Evolutionary conservation across 2,113 vertebrate species (phyloP).

Genomic region (Cyphomyrus plagiostoma): DNA sequence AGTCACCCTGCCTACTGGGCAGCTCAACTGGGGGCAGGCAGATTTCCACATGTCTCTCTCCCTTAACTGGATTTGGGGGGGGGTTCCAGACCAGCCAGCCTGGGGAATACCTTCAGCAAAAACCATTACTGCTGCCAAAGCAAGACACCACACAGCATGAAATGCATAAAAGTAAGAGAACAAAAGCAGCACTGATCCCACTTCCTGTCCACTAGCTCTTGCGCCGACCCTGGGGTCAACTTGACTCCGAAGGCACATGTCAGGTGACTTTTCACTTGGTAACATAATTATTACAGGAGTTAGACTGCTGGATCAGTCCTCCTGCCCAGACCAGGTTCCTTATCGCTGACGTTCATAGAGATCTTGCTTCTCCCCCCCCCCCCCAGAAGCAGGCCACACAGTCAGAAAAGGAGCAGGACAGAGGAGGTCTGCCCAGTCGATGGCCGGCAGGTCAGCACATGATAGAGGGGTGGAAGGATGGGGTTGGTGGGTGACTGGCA

Average conservation of each 20-base stretch:
- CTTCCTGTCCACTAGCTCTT: background rate
- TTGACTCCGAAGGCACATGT: too few species aligned
- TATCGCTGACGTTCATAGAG: background rate
- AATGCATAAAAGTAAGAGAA: background rate
- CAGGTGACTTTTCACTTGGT: too few species aligned
- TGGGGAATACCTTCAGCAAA: background rate
- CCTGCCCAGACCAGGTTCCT: background rate
- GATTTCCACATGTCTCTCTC: background rate
- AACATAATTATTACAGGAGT: too few species aligned
- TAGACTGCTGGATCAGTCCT: background rate
- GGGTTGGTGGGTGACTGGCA: background rate
- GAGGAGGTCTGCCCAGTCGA: background rate
- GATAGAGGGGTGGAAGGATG: background rate
- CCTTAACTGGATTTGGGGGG: background rate
- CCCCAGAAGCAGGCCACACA: background rate
- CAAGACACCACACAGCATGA: background rate
- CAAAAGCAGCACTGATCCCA: background rate
- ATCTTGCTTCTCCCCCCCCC: background rate
- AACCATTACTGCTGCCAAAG: background rate
- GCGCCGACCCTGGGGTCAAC: too few species aligned
- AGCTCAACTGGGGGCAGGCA: background rate
- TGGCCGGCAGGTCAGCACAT: background rate
- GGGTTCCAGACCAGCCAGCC: background rate
- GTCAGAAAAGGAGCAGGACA: slow-evolving; percentile 37
- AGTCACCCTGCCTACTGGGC: background rate